Base-by-base conservation (phyloP, 2,113 vertebrate genomes). In the Cryptomyrus ogoouensis region DNA sequence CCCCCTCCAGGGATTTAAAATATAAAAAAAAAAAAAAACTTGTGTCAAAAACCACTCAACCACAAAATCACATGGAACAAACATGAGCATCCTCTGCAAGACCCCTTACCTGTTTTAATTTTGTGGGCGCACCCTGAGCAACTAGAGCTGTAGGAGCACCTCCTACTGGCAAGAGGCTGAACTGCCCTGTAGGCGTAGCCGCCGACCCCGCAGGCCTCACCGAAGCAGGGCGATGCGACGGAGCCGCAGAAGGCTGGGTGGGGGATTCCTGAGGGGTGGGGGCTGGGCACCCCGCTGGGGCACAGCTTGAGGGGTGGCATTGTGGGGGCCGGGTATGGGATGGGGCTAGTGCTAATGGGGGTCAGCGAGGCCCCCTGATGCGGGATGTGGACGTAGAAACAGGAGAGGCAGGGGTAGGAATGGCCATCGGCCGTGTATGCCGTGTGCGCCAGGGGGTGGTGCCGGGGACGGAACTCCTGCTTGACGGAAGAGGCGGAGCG, bases 41-140 rank as follows among this genome's bases (percentile, higher is more conserved):
- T n/a, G n/a, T n/a, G 66, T 74, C 0, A 13, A 74, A 74, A 84
- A 24, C 24, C 83, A 9, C 83, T 84, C 1, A 24, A 24, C 17
- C 39, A 84, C 44, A n/a, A 47, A 84, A 84, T 12, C 19, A 47
- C 83, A 44, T 3, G 9, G 2, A 84, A n/a, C 21, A 4, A 47
- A n/a, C 21, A 42, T 12, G 10, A 47, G 13, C 84, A 31, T 35
- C 52, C 9, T 27, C n/a, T 4, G n/a, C 56, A 1, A 66, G n/a
- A 66, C 9, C 62, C 89, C 96, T 95, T 95, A 99, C 98, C 98
- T 97, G 97, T 97, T 95, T 98, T 97, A 92, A 98, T 97, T 95
- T 96, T 95, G 93, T 96, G 98, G 89, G 96, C 95, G 93, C 97
- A 97, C 94, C 95, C 94, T 88, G 93, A 96, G 93, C 96, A 97